A percentile compares a stretch with the other conserved stretches of the same genome.
Evolutionary conservation across 2,797 vertebrate genomes (phyloP).

Genomic region (Phaenicophaeus curvirostris): DNA sequence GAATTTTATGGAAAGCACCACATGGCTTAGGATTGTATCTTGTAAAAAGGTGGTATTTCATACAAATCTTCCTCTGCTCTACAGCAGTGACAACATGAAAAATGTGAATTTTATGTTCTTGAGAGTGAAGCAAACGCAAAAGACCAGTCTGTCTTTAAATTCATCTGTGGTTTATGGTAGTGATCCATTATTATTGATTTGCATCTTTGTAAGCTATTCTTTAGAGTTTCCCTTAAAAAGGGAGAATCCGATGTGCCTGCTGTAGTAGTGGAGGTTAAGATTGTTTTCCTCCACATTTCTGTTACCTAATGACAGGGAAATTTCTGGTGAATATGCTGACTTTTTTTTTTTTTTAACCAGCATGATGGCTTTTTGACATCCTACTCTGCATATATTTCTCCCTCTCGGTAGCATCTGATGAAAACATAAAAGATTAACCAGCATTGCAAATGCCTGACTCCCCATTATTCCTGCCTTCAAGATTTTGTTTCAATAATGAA

Average conservation of each 20-base stretch:
- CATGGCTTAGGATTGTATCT: not conserved
- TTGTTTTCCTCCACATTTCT: not conserved
- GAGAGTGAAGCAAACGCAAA: not conserved
- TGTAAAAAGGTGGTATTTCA: constrained; percentile 13
- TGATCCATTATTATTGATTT: not conserved
- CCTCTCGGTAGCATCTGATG: not conserved
- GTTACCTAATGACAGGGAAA: not conserved
- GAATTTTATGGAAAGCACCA: constrained; percentile 6
- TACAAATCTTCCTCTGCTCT: constrained; percentile 18
- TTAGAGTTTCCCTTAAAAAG: not conserved
- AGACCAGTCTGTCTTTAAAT: not conserved
- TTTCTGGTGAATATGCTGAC: not conserved
- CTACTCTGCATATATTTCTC: not conserved
- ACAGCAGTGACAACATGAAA: not conserved
- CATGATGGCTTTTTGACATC: not conserved
- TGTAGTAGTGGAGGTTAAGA: not conserved
- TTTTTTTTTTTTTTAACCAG: not conserved
- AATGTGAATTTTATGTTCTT: not conserved
- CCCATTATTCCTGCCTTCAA: not conserved
- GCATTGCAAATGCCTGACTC: not conserved
- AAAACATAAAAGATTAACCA: not conserved
- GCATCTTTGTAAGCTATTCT: not conserved
- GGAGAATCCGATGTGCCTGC: not conserved
- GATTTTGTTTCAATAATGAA: not conserved
- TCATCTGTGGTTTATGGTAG: not conserved